Base-by-base conservation (phyloP, 2,888 invertebrate species). In the Epistrophe grossulariae region DNA sequence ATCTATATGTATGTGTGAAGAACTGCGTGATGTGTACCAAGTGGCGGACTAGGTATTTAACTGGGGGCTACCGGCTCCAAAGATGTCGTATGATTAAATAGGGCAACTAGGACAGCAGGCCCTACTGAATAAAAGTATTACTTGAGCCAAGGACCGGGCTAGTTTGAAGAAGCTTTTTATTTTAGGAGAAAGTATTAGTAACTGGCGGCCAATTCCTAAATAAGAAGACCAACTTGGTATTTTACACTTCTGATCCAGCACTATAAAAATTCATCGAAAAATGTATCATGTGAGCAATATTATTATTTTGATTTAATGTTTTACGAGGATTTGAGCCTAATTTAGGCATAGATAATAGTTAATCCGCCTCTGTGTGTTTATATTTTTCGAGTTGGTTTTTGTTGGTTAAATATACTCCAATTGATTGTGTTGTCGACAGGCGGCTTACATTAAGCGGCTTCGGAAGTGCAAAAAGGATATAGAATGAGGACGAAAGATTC, bases 341-440 rank as follows among this genome's bases (percentile, higher is more conserved):
- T 28, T 52, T 3, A 52, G 52, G 24, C 24, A 6, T 15, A 8
- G 5, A 7, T 45, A 7, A 10, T 0, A 19, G 19, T 8, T 4
- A 43, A 24, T 24, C 24, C 62, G 24, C 62, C 62, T 24, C 15
- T 62, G 62, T 1, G 9, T 40, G 40, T 24, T 40, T 62, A 40
- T 62, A 24, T 15, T 19, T n/a, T 43, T 40, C 13, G 19, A 68
- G 35, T 70, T 24, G 9, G 50, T 68, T 52, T 40, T 28, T 55
- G 55, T 10, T 70, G 19, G 70, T 55, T 11, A 70, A 55, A 70
- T 70, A 62, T 62, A 70, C 59, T 60, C 68, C 57, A 71, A 55
- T 80, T 78, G 84, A 79, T 79, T 79, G 70, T 71, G 79, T 50
- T 85, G 78, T 78, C 85, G 85, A 82, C 78, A 81, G 78, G 82